Evolutionary conservation across 2,797 vertebrate species (phyloP).

Genomic region (Mycteria americana): DNA sequence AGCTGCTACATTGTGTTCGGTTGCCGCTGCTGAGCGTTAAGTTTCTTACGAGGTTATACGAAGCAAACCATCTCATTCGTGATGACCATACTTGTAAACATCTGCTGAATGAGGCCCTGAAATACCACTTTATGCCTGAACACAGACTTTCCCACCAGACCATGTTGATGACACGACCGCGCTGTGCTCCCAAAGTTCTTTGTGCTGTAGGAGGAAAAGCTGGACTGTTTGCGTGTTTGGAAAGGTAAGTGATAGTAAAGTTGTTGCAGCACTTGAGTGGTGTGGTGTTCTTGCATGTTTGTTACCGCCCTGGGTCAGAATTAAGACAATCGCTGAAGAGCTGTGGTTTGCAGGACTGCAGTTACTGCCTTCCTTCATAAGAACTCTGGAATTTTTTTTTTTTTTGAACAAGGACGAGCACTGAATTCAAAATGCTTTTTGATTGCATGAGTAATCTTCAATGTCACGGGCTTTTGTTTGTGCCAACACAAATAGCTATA

Average conservation of each 20-base stretch:
- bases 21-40: conserved; percentile 95
- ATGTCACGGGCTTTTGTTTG: fast-evolving
- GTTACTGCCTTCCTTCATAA: fast-evolving
- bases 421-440: neutral
- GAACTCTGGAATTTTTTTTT: neutral
- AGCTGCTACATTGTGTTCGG: conserved; percentile 93
- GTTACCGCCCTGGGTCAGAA: neutral
- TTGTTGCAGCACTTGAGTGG: neutral
- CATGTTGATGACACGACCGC: conserved; percentile 88
- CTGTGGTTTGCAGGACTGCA: neutral
- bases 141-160: conserved; percentile 96
- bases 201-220: conserved; percentile 97
- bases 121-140: conserved; percentile 99
- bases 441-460: neutral
- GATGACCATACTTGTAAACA: conserved; percentile 97
- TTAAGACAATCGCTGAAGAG: fast-evolving
- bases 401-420: neutral
- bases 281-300: fast-evolving
- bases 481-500: neutral
- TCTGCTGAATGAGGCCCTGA: conserved; percentile 96
- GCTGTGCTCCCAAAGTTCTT: conserved; percentile 95
- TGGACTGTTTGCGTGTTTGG: conserved; percentile 93
- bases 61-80: conserved; percentile 98
- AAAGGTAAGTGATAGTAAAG: conserved; percentile 80
- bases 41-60: conserved; percentile 94